Evolutionary conservation across 2,888 invertebrate species (phyloP), one percentile per base, ranked within the genome.

Genomic region (Siphlonurus alternatus): DNA sequence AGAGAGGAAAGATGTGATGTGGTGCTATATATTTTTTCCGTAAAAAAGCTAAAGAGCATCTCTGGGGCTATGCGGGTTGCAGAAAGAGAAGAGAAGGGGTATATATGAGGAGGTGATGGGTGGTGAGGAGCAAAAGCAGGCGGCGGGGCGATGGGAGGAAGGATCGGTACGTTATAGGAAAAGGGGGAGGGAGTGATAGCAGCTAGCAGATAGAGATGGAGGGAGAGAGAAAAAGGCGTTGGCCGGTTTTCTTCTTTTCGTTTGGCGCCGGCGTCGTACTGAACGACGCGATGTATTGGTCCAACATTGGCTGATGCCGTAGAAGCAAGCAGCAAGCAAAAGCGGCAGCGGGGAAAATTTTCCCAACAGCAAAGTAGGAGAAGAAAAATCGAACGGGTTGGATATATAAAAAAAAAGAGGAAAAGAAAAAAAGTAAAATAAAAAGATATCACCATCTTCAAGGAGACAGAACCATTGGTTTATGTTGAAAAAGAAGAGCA

Each of bases 341-440:
- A 5, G 19, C 7, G 56, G 56, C 15, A 56, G 56, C 7, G 22
- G n/a, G 56, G 56, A 20, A n/a, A 56, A 56, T 10, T 20, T 56
- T 20, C 7, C 56, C 5, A 20, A 20, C 56, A 22, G 7, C 5
- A 56, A 56, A 22, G 56, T 20, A 22, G 56, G 22, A 56, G 56
- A 56, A 22, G 56, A 56, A 56, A 56, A 56, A 56, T 56, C 56
- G 56, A 56, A 56, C 56, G 56, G 56, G 56, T 56, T 56, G 56
- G 19, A 20, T 15, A 15, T n/a, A n/a, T 51, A n/a, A n/a, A 51
- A 51, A 51, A 51, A 51, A n/a, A 22, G 22, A 56, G 38, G 15
- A 38, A 5, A 38, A 15, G 38, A 38, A 22, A 22, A 56, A 56
- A 56, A 51, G n/a, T n/a, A n/a, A n/a, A 38, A 38, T 10, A 5